Evolutionary conservation across 2,113 vertebrate species (phyloP).

Genomic region (Neomonachus schauinslandi): DNA sequence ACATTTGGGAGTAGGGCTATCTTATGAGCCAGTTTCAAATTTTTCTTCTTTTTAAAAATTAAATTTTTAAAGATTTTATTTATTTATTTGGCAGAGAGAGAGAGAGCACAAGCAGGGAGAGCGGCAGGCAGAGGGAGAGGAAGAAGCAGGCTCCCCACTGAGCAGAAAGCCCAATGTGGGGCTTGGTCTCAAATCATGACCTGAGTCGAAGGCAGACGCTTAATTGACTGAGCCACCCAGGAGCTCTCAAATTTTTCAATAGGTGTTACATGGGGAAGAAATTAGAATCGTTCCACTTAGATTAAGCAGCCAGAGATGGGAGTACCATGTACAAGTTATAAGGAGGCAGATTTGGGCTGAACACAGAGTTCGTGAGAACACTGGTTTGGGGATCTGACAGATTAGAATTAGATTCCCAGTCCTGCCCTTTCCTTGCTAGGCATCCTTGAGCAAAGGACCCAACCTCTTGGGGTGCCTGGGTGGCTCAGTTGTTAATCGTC

Average conservation of each 20-base stretch:
- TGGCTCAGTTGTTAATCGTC: no score
- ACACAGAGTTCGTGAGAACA: not conserved
- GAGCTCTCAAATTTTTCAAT: not conserved
- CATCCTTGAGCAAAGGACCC: not conserved
- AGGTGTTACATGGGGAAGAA: not conserved
- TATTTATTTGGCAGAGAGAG: no score
- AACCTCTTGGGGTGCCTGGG: not conserved
- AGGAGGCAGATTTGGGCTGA: not conserved
- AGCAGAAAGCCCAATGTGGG: no score
- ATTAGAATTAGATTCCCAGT: not conserved
- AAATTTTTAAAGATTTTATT: no score
- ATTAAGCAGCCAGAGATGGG: not conserved
- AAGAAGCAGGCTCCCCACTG: no score
- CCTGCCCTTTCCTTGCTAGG: not conserved
- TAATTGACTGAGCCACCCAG: no score
- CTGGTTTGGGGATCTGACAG: not conserved
- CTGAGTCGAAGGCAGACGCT: no score
- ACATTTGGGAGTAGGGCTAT: not conserved
- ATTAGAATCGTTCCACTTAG: not conserved
- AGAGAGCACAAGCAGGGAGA: no score
- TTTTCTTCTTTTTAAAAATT: not conserved
- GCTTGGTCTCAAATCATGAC: no score
- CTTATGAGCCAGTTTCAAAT: not conserved
- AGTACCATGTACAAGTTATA: not conserved
- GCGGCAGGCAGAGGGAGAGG: no score